Conservation (phyloP, 2,113 vertebrate genomes). For the Tor tambroides region DNA sequence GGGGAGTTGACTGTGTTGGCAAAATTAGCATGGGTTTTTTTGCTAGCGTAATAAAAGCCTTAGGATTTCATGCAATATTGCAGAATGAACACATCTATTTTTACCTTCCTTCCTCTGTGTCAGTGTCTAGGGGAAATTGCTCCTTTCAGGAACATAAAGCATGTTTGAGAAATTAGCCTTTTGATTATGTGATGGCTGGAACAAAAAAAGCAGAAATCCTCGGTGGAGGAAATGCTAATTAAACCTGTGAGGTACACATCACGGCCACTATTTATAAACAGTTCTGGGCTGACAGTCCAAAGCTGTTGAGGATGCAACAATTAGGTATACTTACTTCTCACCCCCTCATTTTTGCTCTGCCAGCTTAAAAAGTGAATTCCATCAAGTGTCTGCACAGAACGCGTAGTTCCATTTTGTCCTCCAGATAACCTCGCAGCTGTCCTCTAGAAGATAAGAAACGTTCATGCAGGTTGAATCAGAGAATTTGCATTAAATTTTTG, state of each 20-base stretch:
- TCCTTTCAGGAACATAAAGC: slow-evolving; percentile 54
- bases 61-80: slow-evolving; percentile 24
- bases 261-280: slow-evolving; percentile 49
- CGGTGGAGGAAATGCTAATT: slow-evolving; percentile 51
- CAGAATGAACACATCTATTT: slow-evolving; percentile 45
- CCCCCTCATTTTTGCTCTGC: neutral
- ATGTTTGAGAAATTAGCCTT: slow-evolving; percentile 53
- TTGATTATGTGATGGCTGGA: slow-evolving; percentile 52
- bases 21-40: slow-evolving; percentile 38
- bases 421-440: neutral
- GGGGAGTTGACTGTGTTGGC: slow-evolving; percentile 34
- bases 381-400: slow-evolving; percentile 24
- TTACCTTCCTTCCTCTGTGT: slow-evolving; percentile 34
- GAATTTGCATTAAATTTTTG: neutral
- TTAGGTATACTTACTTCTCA: slow-evolving; percentile 42
- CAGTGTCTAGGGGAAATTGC: slow-evolving; percentile 46
- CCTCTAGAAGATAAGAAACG: neutral
- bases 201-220: slow-evolving; percentile 44
- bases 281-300: slow-evolving; percentile 44
- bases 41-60: slow-evolving; percentile 15
- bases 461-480: neutral
- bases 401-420: neutral
- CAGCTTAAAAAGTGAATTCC: slow-evolving; percentile 25
- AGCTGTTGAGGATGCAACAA: slow-evolving; percentile 49
- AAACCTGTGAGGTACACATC: slow-evolving; percentile 43